phyloP scores from a whole-genome alignment of 2,113 vertebrate genomes.

The Peromyscus maniculatus region DNA sequence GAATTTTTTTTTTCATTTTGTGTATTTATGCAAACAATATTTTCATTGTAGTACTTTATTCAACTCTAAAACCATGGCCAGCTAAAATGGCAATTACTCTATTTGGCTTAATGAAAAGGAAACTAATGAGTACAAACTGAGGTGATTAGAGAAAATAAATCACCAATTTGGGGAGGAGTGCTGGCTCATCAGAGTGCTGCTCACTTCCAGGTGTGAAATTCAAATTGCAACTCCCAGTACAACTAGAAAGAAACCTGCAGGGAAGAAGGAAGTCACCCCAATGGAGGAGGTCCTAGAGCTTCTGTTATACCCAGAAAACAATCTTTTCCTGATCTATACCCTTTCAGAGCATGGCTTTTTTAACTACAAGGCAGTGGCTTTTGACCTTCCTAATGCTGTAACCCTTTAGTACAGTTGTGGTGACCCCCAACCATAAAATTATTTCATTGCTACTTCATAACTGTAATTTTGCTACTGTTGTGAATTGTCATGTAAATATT shows the following conservation, averaged over 20 bases:
- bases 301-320: not conserved
- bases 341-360: constrained; percentile 18
- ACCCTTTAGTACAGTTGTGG: not conserved
- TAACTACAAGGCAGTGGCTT: not conserved
- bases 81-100: constrained; percentile 58
- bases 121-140: constrained; percentile 70
- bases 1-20: not conserved
- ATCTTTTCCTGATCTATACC: not conserved
- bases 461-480: not conserved
- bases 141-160: constrained; percentile 74
- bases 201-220: constrained; percentile 40
- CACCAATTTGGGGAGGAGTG: constrained; percentile 37
- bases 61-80: not conserved
- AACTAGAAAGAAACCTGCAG: not conserved
- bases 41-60: constrained; percentile 27
- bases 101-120: constrained; percentile 68
- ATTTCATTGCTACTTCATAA: not conserved
- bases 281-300: not conserved
- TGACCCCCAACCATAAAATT: not conserved
- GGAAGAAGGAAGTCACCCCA: not conserved
- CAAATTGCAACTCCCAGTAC: constrained; percentile 43
- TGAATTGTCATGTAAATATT: not conserved
- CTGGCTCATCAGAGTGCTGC: not conserved
- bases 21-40: not conserved
- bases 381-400: not conserved